Evolutionary conservation across 2,113 vertebrate genomes (phyloP).

Genomic region (Jaculus jaculus): DNA sequence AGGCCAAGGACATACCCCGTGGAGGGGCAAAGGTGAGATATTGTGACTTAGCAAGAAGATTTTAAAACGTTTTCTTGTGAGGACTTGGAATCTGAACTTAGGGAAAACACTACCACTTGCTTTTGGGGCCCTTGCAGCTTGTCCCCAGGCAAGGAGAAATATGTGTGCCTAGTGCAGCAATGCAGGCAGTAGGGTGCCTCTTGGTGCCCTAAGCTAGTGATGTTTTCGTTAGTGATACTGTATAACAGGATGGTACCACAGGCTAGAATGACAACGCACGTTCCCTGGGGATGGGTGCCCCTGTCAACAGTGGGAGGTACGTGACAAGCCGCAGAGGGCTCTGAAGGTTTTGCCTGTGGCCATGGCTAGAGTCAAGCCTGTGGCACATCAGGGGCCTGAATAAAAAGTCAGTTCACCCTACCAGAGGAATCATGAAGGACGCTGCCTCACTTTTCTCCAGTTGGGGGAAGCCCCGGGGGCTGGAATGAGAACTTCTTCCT

Average conservation of each 20-base stretch:
- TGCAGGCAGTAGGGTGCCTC: not conserved
- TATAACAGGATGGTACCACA: not conserved
- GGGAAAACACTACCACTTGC: not conserved
- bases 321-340: not conserved
- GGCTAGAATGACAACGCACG: not conserved
- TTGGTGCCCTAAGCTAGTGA: not conserved
- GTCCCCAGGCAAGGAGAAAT: not conserved
- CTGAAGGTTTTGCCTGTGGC: not conserved
- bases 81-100: not conserved
- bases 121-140: not conserved
- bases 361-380: not conserved
- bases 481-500: not conserved
- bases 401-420: not conserved
- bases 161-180: not conserved
- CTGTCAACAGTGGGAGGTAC: not conserved
- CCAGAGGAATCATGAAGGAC: not conserved
- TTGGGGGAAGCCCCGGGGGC: not conserved
- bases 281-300: not conserved
- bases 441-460: accelerated
- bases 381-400: not conserved
- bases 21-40: not conserved
- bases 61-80: constrained; percentile 4
- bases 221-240: not conserved
- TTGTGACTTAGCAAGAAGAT: not conserved
- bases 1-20: not conserved